These are phyloP conservation scores for Boulengeromyrus knoepffleri DNA, from an alignment of 2,113 vertebrate species.

Conservation along the genomic window DNA sequence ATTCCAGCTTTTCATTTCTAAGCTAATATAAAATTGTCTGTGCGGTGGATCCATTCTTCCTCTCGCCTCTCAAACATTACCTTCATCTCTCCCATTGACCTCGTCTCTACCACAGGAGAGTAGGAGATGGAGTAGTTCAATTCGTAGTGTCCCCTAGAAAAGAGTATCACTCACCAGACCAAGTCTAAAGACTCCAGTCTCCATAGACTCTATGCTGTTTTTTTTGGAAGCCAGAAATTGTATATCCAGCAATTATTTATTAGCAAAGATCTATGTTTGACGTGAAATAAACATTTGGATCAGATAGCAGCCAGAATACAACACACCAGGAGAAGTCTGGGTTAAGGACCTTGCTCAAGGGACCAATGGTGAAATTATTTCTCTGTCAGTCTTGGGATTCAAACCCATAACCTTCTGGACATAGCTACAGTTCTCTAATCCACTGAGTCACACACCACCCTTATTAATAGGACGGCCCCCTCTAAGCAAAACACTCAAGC, in stretches of 20 bases:
- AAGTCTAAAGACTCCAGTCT: neutral
- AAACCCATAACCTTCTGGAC: neutral
- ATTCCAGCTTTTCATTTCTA: slow-evolving; percentile 1
- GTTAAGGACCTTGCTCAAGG: neutral
- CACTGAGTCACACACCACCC: neutral
- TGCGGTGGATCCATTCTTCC: neutral
- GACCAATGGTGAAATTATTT: neutral
- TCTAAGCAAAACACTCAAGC: neutral
- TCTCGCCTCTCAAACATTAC: neutral
- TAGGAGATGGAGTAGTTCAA: neutral
- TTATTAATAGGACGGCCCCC: neutral
- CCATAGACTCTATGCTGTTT: neutral
- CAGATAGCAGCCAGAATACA: neutral
- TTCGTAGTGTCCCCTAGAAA: neutral
- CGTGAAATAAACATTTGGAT: neutral
- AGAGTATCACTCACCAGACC: neutral
- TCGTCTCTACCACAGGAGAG: neutral
- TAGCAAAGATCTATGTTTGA: neutral
- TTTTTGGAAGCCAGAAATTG: neutral
- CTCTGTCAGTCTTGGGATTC: neutral
- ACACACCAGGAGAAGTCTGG: neutral
- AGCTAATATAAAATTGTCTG: neutral
- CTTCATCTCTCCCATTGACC: neutral
- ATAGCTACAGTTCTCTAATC: neutral
- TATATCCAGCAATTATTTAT: neutral